Evolutionary conservation across 35 echinoderm and acorn worm genomes (phyloP), one percentile per base, ranked within the genome.

Genomic region (Apostichopus japonicus): DNA sequence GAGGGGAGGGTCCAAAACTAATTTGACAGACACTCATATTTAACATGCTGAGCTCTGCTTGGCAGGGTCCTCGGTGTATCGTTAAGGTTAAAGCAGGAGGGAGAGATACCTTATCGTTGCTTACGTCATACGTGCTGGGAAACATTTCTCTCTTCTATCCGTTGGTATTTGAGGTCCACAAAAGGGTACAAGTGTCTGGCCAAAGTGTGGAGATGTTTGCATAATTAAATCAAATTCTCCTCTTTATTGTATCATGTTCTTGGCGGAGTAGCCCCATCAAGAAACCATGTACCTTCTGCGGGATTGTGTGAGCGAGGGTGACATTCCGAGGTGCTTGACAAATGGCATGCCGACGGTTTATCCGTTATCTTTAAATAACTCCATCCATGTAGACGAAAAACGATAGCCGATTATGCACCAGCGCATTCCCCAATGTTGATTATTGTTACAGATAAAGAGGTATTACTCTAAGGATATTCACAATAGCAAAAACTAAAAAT

Each of bases 71-170:
- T 84, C 53, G 56, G 53, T 84, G 81, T 84, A 84, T 84, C 81
- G 23, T 84, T 84, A 59, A 84, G n/a, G 55, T 58, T 84, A 84
- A 84, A 84, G 81, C 54, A 57, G 81, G 81, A 84, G 81, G 81
- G 54, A 84, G 10, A 44, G 81, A 84, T 58, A 84, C 56, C 81
- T 84, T 84, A 84, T 84, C 81, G 54, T n/a, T 84, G 81, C 81
- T 84, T 84, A 84, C 81, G 81, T 84, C 81, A 84, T 84, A 84
- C 81, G 81, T 84, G 81, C 81, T 84, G 81, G 81, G 81, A 84
- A 84, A 84, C 81, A 84, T 84, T 84, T 84, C 55, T 84, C 81
- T 84, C 55, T 54, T 57, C 54, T 84, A 84, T 84, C 81, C 81
- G 57, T n/a, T 54, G 81, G 54, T 84, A 84, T 84, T 84, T 84